phyloP scores from a whole-genome alignment of 2,888 invertebrate species.

The Xylophagus ater region DNA sequence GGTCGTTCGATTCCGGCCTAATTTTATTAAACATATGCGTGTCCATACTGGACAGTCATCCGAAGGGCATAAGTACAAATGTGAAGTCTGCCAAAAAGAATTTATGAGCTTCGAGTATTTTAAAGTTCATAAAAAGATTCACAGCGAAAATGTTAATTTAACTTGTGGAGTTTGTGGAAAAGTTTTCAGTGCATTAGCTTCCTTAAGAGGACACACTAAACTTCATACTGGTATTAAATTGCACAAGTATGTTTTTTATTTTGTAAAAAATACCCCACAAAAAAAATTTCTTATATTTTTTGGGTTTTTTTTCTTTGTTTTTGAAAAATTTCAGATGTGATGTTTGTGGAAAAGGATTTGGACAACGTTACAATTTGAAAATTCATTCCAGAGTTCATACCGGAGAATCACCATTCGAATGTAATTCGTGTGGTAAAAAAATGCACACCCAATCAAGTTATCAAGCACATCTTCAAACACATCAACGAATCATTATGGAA shows the following conservation, averaged over 20 bases:
- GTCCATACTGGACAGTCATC: conserved; percentile 38
- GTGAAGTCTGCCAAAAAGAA: conserved; percentile 45
- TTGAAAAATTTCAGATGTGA: conserved; percentile 32
- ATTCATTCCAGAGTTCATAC: conserved; percentile 38
- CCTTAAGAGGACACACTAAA: conserved; percentile 36
- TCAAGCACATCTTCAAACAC: conserved; percentile 37
- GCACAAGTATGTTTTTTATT: conserved; percentile 31
- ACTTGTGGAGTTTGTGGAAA: conserved; percentile 46
- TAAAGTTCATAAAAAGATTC: conserved; percentile 47
- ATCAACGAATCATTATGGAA: conserved; percentile 22
- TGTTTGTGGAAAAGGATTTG: conserved; percentile 38
- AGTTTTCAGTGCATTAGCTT: conserved; percentile 39
- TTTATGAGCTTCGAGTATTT: conserved; percentile 46
- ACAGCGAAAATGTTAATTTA: conserved; percentile 44
- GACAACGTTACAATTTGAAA: conserved; percentile 38
- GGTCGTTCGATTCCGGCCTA: conserved; percentile 37
- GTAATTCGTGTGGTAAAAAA: conserved; percentile 36
- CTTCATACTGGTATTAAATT: conserved; percentile 37
- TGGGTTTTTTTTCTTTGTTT: conserved; percentile 1
- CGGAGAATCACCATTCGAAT: conserved; percentile 37
- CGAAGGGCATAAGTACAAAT: conserved; percentile 42
- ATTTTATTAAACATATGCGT: conserved; percentile 39
- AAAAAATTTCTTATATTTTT: neutral
- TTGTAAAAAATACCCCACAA: no score
- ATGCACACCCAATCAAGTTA: conserved; percentile 36